Conservation (phyloP, 2,888 invertebrate species). For the Mechanitis mazaeus region DNA sequence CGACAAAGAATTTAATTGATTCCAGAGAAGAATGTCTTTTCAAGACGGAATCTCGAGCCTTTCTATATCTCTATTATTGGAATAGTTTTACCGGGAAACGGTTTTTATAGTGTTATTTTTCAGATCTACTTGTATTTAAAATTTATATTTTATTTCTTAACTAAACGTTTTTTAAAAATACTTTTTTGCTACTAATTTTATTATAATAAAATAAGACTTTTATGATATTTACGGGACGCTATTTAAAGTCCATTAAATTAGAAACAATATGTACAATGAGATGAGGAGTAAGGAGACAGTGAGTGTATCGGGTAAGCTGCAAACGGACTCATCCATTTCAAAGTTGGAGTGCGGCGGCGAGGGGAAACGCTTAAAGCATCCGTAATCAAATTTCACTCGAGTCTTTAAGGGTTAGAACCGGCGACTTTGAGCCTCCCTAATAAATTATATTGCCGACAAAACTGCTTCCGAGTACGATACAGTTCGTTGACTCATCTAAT, state of each 20-base stretch:
- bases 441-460: constrained; percentile 76
- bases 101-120: constrained; percentile 14
- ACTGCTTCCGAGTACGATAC: constrained; percentile 74
- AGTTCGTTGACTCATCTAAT: constrained; percentile 76
- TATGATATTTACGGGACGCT: no score
- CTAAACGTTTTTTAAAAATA: no score
- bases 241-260: not conserved
- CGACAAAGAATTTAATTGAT: constrained; percentile 69
- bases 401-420: constrained; percentile 74
- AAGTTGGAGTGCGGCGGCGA: constrained; percentile 57
- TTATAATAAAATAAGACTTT: no score
- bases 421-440: constrained; percentile 73
- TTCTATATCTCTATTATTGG: constrained; percentile 29
- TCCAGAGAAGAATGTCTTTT: constrained; percentile 51
- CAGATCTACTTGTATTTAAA: not conserved
- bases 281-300: constrained; percentile 8
- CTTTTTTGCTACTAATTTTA: no score
- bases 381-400: constrained; percentile 75
- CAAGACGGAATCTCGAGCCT: constrained; percentile 30
- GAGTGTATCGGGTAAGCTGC: constrained; percentile 26
- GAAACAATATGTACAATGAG: constrained; percentile 8
- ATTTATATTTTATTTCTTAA: no score
- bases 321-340: constrained; percentile 60
- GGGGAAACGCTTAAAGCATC: constrained; percentile 67
- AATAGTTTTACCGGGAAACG: constrained; percentile 27